A percentile compares a stretch with the other conserved stretches of the same genome.
phyloP scores from a whole-genome alignment of 1,140 invertebrate genomes.

The Anthonomus grandis region DNA sequence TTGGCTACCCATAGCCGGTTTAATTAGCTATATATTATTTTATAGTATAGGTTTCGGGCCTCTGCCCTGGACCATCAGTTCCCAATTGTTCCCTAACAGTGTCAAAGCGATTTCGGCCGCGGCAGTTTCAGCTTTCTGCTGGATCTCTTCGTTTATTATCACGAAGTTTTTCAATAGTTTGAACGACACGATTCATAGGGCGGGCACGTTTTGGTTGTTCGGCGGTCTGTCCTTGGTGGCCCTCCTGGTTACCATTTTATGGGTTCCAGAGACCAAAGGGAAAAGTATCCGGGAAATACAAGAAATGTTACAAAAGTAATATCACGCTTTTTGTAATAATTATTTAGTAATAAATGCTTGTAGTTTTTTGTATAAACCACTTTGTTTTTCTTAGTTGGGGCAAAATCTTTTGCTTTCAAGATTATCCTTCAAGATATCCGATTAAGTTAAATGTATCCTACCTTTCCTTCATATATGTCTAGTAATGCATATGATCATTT shows the following conservation, averaged over 20 bases:
- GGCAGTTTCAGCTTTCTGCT: constrained; percentile 63
- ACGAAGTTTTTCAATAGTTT: constrained; percentile 63
- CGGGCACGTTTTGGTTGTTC: constrained; percentile 71
- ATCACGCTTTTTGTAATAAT: not conserved
- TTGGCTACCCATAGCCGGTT: constrained; percentile 60
- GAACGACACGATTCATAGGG: constrained; percentile 51
- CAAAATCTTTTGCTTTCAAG: no score
- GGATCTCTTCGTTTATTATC: constrained; percentile 65
- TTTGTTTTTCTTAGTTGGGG: no score
- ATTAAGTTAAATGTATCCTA: no score
- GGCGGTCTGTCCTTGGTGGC: constrained; percentile 59
- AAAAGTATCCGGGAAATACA: constrained; percentile 59
- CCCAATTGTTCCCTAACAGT: constrained; percentile 69
- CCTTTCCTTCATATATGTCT: no score
- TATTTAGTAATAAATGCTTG: not conserved
- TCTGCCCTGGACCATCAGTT: constrained; percentile 67
- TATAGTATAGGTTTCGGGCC: constrained; percentile 66
- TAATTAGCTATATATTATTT: constrained; percentile 65
- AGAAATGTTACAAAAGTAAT: constrained; percentile 25
- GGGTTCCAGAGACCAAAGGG: constrained; percentile 79
- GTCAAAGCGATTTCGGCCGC: constrained; percentile 66
- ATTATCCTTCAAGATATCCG: no score
- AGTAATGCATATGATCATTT: no score
- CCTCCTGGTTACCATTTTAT: constrained; percentile 59
- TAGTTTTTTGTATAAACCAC: not conserved